These are phyloP conservation scores for Chouioia cunea DNA, from an alignment of 2,888 invertebrate species.

Conservation along the genomic window DNA sequence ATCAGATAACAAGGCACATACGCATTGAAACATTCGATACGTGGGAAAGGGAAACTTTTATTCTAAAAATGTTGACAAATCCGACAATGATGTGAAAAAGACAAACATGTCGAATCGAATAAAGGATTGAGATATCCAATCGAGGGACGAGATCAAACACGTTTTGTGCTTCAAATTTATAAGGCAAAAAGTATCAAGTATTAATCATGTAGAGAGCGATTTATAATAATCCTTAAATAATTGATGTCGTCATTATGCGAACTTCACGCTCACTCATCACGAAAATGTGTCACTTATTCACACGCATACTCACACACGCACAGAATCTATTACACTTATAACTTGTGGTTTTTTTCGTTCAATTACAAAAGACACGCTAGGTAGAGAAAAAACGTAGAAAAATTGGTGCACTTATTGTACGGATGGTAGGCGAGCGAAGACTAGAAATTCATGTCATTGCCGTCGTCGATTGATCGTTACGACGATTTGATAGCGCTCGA, in stretches of 20 bases:
- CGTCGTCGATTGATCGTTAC: constrained; percentile 34
- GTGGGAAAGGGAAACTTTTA: constrained; percentile 14
- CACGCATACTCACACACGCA: constrained; percentile 37
- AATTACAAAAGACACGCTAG: constrained; percentile 34
- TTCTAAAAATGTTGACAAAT: constrained; percentile 37
- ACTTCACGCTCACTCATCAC: constrained; percentile 48
- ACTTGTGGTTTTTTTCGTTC: constrained; percentile 6
- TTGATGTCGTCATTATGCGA: constrained; percentile 50
- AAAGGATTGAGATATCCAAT: constrained; percentile 26
- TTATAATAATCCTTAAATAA: constrained; percentile 43
- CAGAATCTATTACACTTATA: constrained; percentile 26
- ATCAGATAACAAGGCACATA: constrained; percentile 21
- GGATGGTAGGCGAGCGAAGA: constrained; percentile 41
- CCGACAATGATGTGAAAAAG: constrained; percentile 27
- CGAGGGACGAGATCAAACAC: constrained; percentile 2
- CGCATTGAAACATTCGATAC: constrained; percentile 27
- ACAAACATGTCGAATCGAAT: constrained; percentile 21
- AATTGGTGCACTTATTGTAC: constrained; percentile 46
- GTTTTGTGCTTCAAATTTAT: constrained; percentile 32
- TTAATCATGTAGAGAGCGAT: constrained; percentile 28
- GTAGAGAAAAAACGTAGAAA: constrained; percentile 38
- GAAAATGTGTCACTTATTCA: constrained; percentile 39
- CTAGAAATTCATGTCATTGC: constrained; percentile 32
- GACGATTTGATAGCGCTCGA: constrained; percentile 39
- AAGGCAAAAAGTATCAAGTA: constrained; percentile 26